phyloP scores from a whole-genome alignment of 1,140 invertebrate genomes.

The Aphaenogaster rudis region DNA sequence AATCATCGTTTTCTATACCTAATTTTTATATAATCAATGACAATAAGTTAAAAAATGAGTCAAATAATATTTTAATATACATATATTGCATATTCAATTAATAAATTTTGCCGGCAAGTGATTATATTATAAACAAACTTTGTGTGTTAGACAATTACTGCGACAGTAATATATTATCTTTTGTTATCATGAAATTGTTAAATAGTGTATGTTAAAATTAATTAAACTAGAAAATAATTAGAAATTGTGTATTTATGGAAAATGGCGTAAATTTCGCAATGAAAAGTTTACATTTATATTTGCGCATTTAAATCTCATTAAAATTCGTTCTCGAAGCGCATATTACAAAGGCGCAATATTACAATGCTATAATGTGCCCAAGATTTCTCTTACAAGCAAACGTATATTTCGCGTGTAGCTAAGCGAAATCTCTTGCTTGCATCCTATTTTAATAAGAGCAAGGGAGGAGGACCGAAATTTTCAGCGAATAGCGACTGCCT shows the following conservation, averaged over 20 bases:
- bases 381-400: conserved; percentile 58
- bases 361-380: conserved; percentile 57
- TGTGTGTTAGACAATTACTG: background rate
- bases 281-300: conserved; percentile 23
- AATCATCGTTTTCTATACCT: background rate
- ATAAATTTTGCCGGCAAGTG: background rate
- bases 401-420: conserved; percentile 54
- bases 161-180: background rate
- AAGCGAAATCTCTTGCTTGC: conserved; percentile 56
- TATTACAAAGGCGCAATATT: conserved; percentile 32
- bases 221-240: background rate
- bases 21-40: background rate
- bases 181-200: background rate
- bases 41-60: background rate
- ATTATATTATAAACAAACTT: background rate
- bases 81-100: background rate
- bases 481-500: conserved; percentile 52
- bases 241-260: background rate
- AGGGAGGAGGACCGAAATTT: conserved; percentile 50
- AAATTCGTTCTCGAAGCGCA: conserved; percentile 24
- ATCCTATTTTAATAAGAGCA: conserved; percentile 62
- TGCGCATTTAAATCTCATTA: background rate
- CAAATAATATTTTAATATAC: background rate
- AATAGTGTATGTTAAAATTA: conserved; percentile 8
- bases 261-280: background rate